phyloP scores from a whole-genome alignment of 1,140 invertebrate genomes.

The Steinernema khuongi region DNA sequence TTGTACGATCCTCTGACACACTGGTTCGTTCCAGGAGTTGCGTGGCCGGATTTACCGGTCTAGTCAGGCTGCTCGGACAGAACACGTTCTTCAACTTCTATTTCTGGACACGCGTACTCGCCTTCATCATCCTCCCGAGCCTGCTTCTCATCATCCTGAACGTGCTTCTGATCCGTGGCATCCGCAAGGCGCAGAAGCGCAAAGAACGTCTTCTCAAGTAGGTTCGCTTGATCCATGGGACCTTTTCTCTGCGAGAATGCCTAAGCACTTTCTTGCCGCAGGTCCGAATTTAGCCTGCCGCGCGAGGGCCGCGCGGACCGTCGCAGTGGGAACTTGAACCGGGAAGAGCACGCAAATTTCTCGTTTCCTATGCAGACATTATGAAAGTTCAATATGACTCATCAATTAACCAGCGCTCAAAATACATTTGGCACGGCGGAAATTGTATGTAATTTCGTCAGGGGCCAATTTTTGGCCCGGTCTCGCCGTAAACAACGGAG shows the following conservation, averaged over 20 bases:
- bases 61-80: slow-evolving; percentile 46
- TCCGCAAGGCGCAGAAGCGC: slow-evolving; percentile 74
- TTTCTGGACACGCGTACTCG: slow-evolving; percentile 75
- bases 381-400: not conserved
- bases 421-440: too few species aligned
- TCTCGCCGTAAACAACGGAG: not conserved
- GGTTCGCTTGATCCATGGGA: not conserved
- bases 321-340: slow-evolving; percentile 1
- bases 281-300: too few species aligned
- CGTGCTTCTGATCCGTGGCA: slow-evolving; percentile 75
- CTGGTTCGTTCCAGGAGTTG: not conserved
- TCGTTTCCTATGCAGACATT: not conserved
- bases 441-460: not conserved
- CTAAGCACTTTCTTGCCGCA: not conserved
- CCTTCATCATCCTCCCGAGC: slow-evolving; percentile 83
- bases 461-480: not conserved
- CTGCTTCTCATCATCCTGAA: slow-evolving; percentile 80
- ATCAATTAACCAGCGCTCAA: too few species aligned
- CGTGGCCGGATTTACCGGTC: slow-evolving; percentile 28
- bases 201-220: slow-evolving; percentile 55
- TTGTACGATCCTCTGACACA: not conserved
- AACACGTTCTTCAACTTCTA: slow-evolving; percentile 56
- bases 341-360: not conserved
- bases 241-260: not conserved
- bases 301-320: not conserved